Evolutionary conservation across 2,797 vertebrate genomes (phyloP).

Genomic region (Sebastes ruberrimus): DNA sequence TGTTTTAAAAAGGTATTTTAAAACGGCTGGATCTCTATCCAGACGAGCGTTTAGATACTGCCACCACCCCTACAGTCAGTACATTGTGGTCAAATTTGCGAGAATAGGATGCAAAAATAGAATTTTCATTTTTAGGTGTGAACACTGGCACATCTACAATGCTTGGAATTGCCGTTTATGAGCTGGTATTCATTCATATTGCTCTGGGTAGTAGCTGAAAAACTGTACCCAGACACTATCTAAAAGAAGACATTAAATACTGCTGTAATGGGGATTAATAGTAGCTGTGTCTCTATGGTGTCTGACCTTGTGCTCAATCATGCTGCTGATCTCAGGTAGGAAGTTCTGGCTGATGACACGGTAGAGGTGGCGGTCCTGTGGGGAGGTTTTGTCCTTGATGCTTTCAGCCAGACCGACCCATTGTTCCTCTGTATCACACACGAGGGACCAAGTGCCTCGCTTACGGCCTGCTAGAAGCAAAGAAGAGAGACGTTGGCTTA

Average conservation of each 20-base stretch:
- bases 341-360: constrained; percentile 97
- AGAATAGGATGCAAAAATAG: background rate
- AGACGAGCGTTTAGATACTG: no score
- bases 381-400: constrained; percentile 92
- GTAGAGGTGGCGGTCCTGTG: constrained; percentile 94
- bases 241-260: background rate
- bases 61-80: background rate
- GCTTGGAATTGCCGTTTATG: background rate
- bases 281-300: background rate
- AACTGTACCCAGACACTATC: background rate
- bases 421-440: constrained; percentile 94
- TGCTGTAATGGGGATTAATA: constrained; percentile 6
- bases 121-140: background rate
- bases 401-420: constrained; percentile 94
- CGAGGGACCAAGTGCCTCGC: constrained; percentile 89
- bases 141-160: background rate
- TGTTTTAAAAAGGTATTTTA: no score
- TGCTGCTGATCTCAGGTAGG: constrained; percentile 97
- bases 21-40: no score
- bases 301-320: constrained; percentile 96
- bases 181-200: background rate
- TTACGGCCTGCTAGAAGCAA: constrained; percentile 54
- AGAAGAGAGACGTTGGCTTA: background rate
- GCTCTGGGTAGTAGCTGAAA: background rate
- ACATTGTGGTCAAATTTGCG: background rate